A percentile compares a stretch with the other conserved stretches of the same genome.
phyloP scores from a whole-genome alignment of 2,113 vertebrate genomes.

The Mohoua ochrocephala region DNA sequence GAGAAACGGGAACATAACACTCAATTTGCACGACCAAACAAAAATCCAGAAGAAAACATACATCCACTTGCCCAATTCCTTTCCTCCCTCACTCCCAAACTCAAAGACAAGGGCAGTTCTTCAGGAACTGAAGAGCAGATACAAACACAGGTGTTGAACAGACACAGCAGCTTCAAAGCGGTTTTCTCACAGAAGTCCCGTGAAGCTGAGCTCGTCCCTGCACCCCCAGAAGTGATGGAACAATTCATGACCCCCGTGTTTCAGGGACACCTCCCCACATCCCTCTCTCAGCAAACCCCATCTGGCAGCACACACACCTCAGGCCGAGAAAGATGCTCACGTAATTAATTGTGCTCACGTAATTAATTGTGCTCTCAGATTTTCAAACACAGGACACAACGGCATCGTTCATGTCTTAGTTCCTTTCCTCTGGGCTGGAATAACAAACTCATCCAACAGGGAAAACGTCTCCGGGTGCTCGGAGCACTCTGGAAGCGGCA shows the following conservation, averaged over 20 bases:
- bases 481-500: background rate
- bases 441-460: background rate
- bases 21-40: background rate
- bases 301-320: background rate
- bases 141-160: fast-evolving
- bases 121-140: background rate
- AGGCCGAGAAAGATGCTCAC: background rate
- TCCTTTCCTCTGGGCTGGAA: background rate
- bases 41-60: background rate
- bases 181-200: background rate
- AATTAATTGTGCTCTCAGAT: background rate
- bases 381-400: background rate
- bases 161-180: background rate
- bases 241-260: background rate
- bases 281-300: background rate
- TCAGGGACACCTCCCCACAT: background rate
- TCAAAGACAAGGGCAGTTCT: background rate
- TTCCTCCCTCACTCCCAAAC: background rate
- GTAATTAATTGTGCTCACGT: no score
- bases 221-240: background rate
- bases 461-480: fast-evolving
- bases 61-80: background rate
- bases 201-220: background rate
- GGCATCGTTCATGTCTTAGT: background rate
- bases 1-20: background rate